Evolutionary conservation across 1,140 invertebrate genomes (phyloP).

Genomic region (Elysia chlorotica): DNA sequence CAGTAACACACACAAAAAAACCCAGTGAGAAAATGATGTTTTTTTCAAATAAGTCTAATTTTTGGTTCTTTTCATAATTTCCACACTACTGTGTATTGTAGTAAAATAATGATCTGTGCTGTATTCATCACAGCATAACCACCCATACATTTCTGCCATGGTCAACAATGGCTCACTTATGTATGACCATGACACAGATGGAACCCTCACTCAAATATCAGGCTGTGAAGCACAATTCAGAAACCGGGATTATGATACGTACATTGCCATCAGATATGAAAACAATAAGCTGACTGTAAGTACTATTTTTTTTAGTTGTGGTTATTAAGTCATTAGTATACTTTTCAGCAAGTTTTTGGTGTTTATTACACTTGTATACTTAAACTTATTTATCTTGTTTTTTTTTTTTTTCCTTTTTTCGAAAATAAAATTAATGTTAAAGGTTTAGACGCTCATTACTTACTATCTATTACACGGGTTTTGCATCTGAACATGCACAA

Average conservation of each 20-base stretch:
- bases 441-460: no score
- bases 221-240: conserved; percentile 86
- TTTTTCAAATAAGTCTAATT: no score
- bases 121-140: conserved; percentile 78
- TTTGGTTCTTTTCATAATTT: neutral
- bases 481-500: neutral
- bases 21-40: no score
- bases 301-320: no score
- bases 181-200: conserved; percentile 98
- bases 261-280: conserved; percentile 88
- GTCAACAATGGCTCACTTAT: conserved; percentile 93
- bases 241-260: conserved; percentile 90
- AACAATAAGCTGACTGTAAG: conserved; percentile 82
- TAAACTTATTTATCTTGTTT: no score
- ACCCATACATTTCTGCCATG: conserved; percentile 99
- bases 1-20: no score
- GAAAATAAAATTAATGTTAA: no score
- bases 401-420: no score
- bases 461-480: neutral
- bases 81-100: neutral
- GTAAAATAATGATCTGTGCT: neutral
- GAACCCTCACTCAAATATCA: conserved; percentile 94
- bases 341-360: no score
- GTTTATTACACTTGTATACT: no score
- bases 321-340: no score